Evolutionary conservation across 2,797 vertebrate genomes (phyloP), one percentile per base, ranked within the genome.

Genomic region (Cichlasoma orientale): DNA sequence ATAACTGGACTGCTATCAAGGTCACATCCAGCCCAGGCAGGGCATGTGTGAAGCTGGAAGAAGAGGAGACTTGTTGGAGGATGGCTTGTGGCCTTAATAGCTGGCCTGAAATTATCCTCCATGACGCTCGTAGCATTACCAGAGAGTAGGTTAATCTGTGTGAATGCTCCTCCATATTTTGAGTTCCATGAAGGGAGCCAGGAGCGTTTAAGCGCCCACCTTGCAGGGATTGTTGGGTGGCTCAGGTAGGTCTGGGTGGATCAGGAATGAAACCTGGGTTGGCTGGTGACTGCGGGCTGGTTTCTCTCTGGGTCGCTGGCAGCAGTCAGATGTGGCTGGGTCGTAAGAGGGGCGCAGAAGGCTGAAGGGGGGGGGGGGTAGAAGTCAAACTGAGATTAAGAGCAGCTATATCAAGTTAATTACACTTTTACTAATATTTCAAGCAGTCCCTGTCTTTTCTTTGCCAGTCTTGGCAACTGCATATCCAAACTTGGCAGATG

Each of bases 271-370:
- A 87, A 84, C 54, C 70, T 27, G 80, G 88, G 71, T 74, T 78
- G 91, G 92, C 86, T 83, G 89, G 74, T 90, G 88, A 85, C 61
- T 82, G 76, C 66, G 79, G 89, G 87, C 91, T 92, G 92, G 87
- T 80, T 86, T 79, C 82, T 84, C 86, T 92, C 90, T 23, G 89
- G 83, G 85, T 80, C 50, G 83, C 78, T 86, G 88, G 83, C 85
- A 78, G 89, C 82, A 76, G 88, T 90, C 71, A 82, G 84, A 91
- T 90, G 92, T 73, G 90, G 92, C 89, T 90, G 93, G 91, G 90
- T 93, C 88, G 80, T 84, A 70, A 90, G 58, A 19, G 89, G 89
- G 87, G 77, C 56, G 77, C 33, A 80, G 82, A 66, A 79, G 79
- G 87, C 95, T 95, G 16, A 7, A 59, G 56, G 53, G 19, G 11